These are phyloP conservation scores for Dasyprocta punctata DNA, from an alignment of 2,113 vertebrate genomes.

Conservation along the genomic window DNA sequence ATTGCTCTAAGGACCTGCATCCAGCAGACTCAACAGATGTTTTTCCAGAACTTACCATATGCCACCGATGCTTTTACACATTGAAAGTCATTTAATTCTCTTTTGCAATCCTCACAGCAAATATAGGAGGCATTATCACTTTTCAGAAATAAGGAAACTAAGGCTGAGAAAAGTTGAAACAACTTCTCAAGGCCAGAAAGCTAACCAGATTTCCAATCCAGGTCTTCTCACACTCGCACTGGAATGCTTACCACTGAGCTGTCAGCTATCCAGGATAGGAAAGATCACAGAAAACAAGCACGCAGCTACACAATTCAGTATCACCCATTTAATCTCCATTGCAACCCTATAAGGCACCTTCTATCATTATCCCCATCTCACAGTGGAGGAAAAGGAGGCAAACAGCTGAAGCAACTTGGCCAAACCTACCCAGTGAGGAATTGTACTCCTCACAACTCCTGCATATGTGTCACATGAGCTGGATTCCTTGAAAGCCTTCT, in stretches of 20 bases:
- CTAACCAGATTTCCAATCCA: not conserved
- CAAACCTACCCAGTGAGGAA: not conserved
- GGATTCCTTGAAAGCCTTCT: not conserved
- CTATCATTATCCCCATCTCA: not conserved
- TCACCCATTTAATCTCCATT: not conserved
- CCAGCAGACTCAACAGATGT: slow-evolving; percentile 30
- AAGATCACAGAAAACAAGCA: not conserved
- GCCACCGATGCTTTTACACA: not conserved
- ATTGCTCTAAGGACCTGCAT: slow-evolving; percentile 14
- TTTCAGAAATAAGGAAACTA: slow-evolving; percentile 36
- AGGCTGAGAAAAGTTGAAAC: not conserved
- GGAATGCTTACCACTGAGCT: not conserved
- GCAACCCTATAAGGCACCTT: not conserved
- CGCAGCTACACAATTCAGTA: not conserved
- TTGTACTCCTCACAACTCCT: not conserved
- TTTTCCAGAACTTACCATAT: slow-evolving; percentile 42
- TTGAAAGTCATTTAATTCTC: not conserved
- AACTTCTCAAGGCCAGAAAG: not conserved
- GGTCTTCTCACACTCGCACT: not conserved
- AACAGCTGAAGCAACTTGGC: not conserved
- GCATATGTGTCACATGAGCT: not conserved
- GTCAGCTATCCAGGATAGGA: not conserved
- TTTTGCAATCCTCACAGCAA: not conserved
- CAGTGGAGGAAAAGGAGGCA: not conserved
- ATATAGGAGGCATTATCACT: not conserved